These are phyloP conservation scores for Gallinago paraguaiae DNA, from an alignment of 2,113 vertebrate genomes.

Conservation along the genomic window DNA sequence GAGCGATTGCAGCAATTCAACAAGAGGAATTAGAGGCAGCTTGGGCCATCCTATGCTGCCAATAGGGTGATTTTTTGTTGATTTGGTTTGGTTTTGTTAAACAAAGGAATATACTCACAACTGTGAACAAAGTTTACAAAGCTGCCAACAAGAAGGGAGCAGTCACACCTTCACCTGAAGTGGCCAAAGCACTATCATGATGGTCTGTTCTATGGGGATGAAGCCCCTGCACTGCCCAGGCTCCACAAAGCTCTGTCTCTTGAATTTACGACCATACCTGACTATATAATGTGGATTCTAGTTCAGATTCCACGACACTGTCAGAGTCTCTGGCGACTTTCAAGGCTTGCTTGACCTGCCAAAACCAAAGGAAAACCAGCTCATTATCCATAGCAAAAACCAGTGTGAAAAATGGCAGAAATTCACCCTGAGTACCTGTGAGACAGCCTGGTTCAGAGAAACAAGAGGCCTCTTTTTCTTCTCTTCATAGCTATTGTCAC, in stretches of 20 bases:
- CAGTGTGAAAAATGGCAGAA: not conserved
- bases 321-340: constrained; percentile 76
- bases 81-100: not conserved
- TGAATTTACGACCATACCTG: constrained; percentile 65
- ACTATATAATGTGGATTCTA: constrained; percentile 70
- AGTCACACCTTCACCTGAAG: not conserved
- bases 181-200: not conserved
- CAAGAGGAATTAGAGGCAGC: not conserved
- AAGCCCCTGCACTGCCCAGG: not conserved
- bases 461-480: constrained; percentile 72
- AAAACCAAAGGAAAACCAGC: not conserved
- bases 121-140: not conserved
- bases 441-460: constrained; percentile 61
- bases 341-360: constrained; percentile 59
- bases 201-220: not conserved
- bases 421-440: constrained; percentile 62
- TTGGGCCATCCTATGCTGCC: not conserved
- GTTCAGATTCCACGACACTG: constrained; percentile 77
- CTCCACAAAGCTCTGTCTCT: not conserved
- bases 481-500: constrained; percentile 72
- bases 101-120: not conserved
- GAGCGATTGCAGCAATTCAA: not conserved
- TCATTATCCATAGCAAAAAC: not conserved
- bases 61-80: not conserved
- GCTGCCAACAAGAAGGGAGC: not conserved